These are phyloP conservation scores for Perizoma affinitatum DNA, from an alignment of 2,888 invertebrate genomes.

Conservation along the genomic window DNA sequence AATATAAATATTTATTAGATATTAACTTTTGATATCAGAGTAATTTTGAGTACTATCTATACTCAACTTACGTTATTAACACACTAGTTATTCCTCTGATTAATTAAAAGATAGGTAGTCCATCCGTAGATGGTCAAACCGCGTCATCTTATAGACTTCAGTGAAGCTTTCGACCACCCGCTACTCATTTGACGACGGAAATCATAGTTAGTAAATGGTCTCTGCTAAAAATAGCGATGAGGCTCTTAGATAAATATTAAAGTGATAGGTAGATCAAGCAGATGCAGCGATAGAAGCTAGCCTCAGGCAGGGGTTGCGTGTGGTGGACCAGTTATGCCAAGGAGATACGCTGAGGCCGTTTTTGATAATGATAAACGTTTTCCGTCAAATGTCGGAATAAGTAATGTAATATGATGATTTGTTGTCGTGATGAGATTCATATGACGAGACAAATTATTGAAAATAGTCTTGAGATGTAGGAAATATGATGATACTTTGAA, in stretches of 20 bases:
- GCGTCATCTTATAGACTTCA: constrained; percentile 56
- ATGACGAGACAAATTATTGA: constrained; percentile 2
- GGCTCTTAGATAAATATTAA: constrained; percentile 42
- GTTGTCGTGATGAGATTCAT: constrained; percentile 24
- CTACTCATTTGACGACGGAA: constrained; percentile 25
- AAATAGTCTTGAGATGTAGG: neutral
- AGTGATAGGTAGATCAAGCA: constrained; percentile 53
- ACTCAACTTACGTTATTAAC: constrained; percentile 63
- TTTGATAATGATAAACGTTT: constrained; percentile 76
- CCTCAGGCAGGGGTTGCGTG: constrained; percentile 77
- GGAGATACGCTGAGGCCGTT: constrained; percentile 67
- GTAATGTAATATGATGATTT: constrained; percentile 42
- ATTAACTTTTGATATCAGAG: constrained; percentile 15
- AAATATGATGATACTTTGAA: neutral
- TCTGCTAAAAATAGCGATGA: constrained; percentile 50
- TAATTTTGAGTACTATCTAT: constrained; percentile 7
- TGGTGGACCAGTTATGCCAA: constrained; percentile 72
- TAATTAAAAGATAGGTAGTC: constrained; percentile 78
- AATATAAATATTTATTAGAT: neutral
- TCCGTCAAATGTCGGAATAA: constrained; percentile 64
- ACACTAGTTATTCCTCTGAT: constrained; percentile 77
- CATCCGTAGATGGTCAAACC: constrained; percentile 72
- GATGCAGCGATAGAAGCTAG: constrained; percentile 70
- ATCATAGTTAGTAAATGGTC: neutral
- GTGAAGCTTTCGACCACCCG: constrained; percentile 48